These are phyloP conservation scores for Hydrolagus affinis DNA, from an alignment of 2,113 vertebrate genomes.

Conservation along the genomic window DNA sequence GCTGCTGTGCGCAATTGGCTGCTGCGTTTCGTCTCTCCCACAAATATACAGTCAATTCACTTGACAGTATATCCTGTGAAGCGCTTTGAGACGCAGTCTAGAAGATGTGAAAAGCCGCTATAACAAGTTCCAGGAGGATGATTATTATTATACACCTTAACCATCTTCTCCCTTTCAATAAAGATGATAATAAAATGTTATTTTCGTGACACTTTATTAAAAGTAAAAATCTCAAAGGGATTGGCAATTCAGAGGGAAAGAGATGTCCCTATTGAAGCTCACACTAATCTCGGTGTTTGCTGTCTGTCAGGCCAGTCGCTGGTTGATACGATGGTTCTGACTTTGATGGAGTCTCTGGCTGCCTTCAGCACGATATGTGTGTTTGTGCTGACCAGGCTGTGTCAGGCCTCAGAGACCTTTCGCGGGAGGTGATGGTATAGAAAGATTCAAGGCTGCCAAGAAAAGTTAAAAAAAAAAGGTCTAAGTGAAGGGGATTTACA, in stretches of 20 bases:
- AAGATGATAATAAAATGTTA: background rate
- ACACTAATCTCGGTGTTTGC: background rate
- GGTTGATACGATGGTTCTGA: background rate
- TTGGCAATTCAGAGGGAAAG: background rate
- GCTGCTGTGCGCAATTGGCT: no score
- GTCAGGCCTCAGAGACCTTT: background rate
- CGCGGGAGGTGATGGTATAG: background rate
- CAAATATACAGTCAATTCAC: no score
- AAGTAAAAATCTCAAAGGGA: background rate
- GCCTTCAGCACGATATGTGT: background rate
- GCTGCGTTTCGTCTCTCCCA: no score
- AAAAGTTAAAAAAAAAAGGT: background rate
- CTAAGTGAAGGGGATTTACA: conserved; percentile 5
- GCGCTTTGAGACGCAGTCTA: no score
- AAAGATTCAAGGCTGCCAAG: background rate
- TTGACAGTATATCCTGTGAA: no score
- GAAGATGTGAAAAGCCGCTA: no score
- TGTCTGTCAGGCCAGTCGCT: background rate
- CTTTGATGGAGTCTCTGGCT: background rate
- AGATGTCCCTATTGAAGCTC: background rate
- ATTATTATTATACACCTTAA: no score
- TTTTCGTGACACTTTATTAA: background rate
- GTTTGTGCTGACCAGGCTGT: background rate
- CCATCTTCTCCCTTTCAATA: no score
- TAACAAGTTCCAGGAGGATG: no score